phyloP scores from a whole-genome alignment of 2,888 invertebrate genomes.

The Perizoma flavofasciatum region DNA sequence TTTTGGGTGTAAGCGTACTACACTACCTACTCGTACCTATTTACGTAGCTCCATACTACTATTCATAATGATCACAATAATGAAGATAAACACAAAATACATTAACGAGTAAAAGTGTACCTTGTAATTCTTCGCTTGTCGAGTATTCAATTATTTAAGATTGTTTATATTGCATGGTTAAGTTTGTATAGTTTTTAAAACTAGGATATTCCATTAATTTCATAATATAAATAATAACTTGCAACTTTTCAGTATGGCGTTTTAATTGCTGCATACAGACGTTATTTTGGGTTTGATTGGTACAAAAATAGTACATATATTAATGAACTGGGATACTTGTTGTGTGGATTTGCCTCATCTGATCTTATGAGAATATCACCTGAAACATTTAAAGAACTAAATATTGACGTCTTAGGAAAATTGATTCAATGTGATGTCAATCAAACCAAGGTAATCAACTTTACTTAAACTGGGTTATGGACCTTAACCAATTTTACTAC shows the following conservation, averaged over 20 bases:
- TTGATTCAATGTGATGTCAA: constrained; percentile 57
- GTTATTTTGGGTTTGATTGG: constrained; percentile 69
- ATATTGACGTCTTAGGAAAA: constrained; percentile 58
- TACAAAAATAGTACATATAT: constrained; percentile 59
- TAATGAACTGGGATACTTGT: constrained; percentile 67
- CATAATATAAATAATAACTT: no score
- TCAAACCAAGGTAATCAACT: constrained; percentile 70
- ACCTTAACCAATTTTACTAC: background rate
- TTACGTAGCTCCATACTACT: no score
- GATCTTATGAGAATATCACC: constrained; percentile 65
- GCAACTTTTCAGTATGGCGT: constrained; percentile 58
- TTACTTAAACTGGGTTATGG: constrained; percentile 9
- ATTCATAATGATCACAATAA: no score
- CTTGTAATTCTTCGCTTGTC: no score
- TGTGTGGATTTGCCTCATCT: constrained; percentile 70
- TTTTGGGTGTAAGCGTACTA: no score
- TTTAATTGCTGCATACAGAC: constrained; percentile 66
- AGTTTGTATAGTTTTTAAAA: no score
- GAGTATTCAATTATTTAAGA: no score
- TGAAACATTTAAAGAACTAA: constrained; percentile 59
- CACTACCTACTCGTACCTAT: no score
- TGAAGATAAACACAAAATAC: no score
- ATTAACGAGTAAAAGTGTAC: no score
- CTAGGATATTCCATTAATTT: no score
- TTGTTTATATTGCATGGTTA: background rate